phyloP scores from a whole-genome alignment of 2,888 invertebrate genomes.

The Megamerina dolium region DNA sequence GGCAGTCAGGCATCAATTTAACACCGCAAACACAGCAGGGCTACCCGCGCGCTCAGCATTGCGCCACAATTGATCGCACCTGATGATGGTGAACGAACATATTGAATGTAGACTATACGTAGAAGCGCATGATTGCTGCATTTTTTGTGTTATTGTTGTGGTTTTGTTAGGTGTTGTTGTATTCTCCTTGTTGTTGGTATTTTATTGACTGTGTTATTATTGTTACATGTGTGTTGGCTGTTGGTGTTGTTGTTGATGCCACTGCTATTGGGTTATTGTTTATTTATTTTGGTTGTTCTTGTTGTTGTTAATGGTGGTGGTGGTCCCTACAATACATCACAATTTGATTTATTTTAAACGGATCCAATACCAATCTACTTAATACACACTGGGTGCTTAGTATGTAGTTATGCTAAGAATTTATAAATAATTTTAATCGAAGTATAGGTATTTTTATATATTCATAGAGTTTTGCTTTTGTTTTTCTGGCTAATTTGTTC shows the following conservation, averaged over 20 bases:
- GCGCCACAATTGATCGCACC: background rate
- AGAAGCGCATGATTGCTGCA: background rate
- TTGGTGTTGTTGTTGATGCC: conserved; percentile 4
- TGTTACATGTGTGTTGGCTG: too few relatives aligned
- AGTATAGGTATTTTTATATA: too few relatives aligned
- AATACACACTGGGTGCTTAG: too few relatives aligned
- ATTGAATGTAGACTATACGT: too few relatives aligned
- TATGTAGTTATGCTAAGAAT: too few relatives aligned
- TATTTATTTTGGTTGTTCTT: conserved; percentile 1
- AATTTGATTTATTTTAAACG: conserved; percentile 13
- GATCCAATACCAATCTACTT: too few relatives aligned
- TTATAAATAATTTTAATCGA: too few relatives aligned
- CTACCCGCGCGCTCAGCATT: conserved; percentile 1
- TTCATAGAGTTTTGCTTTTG: too few relatives aligned
- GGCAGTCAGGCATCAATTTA: conserved; percentile 10
- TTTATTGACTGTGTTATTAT: too few relatives aligned
- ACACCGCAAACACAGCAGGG: conserved; percentile 11
- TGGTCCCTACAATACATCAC: conserved; percentile 16
- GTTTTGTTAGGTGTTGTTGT: background rate
- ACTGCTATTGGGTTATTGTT: background rate
- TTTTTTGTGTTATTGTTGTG: conserved; percentile 2
- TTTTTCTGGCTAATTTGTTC: too few relatives aligned
- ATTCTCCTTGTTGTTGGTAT: conserved; percentile 4
- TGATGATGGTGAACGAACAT: too few relatives aligned
- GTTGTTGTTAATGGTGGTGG: conserved; percentile 10